Evolutionary conservation across 2,888 invertebrate species (phyloP), one percentile per base, ranked within the genome.

Genomic region (Tridacna crocea): DNA sequence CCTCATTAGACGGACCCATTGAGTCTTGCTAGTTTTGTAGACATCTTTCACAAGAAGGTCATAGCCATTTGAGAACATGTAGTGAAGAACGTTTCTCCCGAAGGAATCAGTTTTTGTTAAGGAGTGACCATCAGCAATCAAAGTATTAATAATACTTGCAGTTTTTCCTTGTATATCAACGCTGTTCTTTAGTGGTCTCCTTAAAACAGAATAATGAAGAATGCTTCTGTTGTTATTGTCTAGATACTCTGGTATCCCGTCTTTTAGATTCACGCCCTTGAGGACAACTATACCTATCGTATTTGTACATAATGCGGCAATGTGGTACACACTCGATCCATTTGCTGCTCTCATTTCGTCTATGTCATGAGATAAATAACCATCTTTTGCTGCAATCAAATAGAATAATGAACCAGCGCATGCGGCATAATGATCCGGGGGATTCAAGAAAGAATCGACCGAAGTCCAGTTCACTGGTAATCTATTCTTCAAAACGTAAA

Each of bases 241-340:
- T 46, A 47, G 36, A 6, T 61, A 51, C 10, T 75, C 10, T 47
- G 75, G 75, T 26, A 75, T 65, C 13, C 24, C 0, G 47, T 48
- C 13, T 24, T 19, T 65, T 6, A 51, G n/a, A 55, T 19, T 11
- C 24, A 0, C 27, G 26, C 22, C 17, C 51, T 47, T 72, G 24
- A 75, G 24, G 4, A 51, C 51, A 47, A 10, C 13, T 22, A 75
- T 19, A 48, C 48, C 26, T 22, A 13, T 27, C 22, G n/a, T 10
- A n/a, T 46, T 46, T 10, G 63, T 48, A 65, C 48, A 48, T 6
- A 65, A 17, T 0, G 75, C 75, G 15, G 76, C 66, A 26, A 55
- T 15, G 58, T 76, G 76, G 26, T 68, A 76, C 19, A 66, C 55
- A 36, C 55, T 76, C 11, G 76, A 76, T 19, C 66, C 68, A 24